Evolutionary conservation across 2,113 vertebrate genomes (phyloP).

Genomic region (Scopus umbretta): DNA sequence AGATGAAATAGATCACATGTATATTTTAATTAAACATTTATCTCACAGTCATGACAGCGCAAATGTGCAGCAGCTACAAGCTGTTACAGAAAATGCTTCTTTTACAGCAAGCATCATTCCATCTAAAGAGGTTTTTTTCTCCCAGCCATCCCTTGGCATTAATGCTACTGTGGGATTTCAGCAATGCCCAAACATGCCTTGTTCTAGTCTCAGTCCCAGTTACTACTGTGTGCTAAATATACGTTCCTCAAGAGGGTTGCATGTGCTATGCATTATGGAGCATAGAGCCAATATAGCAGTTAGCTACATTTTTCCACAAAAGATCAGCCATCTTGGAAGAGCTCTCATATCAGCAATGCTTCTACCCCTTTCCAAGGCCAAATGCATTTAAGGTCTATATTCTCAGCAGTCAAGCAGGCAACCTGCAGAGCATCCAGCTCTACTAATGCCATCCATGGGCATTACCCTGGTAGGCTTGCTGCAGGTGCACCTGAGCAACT

Average conservation of each 20-base stretch:
- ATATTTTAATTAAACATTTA: not conserved
- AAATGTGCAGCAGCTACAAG: not conserved
- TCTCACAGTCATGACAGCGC: not conserved
- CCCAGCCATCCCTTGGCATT: not conserved
- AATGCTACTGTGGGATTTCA: not conserved
- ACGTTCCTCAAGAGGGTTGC: not conserved
- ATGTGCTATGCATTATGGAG: not conserved
- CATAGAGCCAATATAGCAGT: not conserved
- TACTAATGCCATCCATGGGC: not conserved
- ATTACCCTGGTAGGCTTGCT: not conserved
- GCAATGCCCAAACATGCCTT: not conserved
- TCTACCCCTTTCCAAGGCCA: not conserved
- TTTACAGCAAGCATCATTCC: not conserved
- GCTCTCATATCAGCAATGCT: not conserved
- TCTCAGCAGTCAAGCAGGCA: not conserved
- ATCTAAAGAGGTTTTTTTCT: not conserved
- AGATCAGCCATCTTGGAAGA: not conserved
- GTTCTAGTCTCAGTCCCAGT: not conserved
- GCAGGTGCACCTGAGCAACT: fast-evolving
- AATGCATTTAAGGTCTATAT: not conserved
- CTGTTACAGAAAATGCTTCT: not conserved
- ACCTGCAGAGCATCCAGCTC: not conserved
- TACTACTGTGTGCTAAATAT: not conserved
- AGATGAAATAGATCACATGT: not conserved
- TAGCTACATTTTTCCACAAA: not conserved